phyloP scores from a whole-genome alignment of 1,140 invertebrate genomes.

The Trissolcus basalis region DNA sequence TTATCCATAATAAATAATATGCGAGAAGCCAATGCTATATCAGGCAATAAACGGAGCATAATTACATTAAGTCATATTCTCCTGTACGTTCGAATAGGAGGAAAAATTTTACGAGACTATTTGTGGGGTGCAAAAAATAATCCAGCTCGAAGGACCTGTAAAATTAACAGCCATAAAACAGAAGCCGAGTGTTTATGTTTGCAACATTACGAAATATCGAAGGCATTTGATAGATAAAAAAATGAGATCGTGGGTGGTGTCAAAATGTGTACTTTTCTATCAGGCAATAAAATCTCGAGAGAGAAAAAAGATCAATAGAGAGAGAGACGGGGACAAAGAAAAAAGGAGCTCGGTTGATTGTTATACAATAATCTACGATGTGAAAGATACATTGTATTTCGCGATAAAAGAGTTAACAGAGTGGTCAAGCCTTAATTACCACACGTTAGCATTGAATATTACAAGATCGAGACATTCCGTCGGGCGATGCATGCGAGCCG shows the following conservation, averaged over 20 bases:
- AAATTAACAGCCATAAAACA: no score
- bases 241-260: constrained; percentile 25
- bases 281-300: constrained; percentile 9
- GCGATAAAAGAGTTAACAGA: constrained; percentile 30
- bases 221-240: constrained; percentile 26
- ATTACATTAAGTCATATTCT: neutral
- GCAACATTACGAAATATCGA: constrained; percentile 19
- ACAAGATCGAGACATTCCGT: constrained; percentile 51
- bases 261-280: neutral
- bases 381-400: constrained; percentile 45
- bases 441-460: constrained; percentile 52
- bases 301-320: constrained; percentile 2
- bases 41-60: neutral
- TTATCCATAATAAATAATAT: constrained; percentile 28
- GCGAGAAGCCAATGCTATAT: neutral
- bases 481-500: constrained; percentile 33
- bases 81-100: no score
- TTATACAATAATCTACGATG: constrained; percentile 40
- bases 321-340: neutral
- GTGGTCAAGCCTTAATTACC: constrained; percentile 52
- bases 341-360: constrained; percentile 32
- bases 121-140: no score
- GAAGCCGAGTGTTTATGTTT: no score
- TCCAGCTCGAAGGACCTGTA: no score
- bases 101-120: no score